Percentiles rank a stretch among this genome's conserved stretches.
Conservation (phyloP, 1,140 invertebrate genomes). For the Dendrolimus kikuchii region DNA sequence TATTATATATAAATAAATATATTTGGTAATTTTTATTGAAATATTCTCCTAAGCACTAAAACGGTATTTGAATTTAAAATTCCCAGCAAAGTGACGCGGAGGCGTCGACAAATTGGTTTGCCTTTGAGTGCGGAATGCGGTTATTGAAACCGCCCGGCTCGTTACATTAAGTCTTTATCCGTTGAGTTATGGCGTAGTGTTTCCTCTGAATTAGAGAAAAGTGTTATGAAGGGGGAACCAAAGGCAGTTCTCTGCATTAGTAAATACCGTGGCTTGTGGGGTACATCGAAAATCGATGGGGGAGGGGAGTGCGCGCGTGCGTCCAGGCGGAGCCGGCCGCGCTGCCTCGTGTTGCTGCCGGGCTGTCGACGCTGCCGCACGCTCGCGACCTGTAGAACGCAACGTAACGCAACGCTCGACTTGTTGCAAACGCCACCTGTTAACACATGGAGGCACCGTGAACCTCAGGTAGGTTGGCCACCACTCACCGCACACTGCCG, state of each 20-base stretch:
- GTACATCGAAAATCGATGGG: slow-evolving; percentile 60
- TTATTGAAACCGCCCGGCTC: too few species aligned
- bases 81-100: too few species aligned
- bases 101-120: too few species aligned
- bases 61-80: too few species aligned
- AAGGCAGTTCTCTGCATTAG: slow-evolving; percentile 55
- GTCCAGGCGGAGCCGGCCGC: slow-evolving; percentile 29
- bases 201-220: slow-evolving; percentile 36
- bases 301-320: slow-evolving; percentile 44
- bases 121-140: too few species aligned
- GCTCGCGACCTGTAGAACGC: slow-evolving; percentile 46
- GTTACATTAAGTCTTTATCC: slow-evolving; percentile 5
- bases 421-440: slow-evolving; percentile 65
- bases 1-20: too few species aligned
- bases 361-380: slow-evolving; percentile 47
- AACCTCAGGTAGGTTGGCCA: slow-evolving; percentile 48
- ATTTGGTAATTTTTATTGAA: too few species aligned
- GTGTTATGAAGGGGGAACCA: slow-evolving; percentile 40
- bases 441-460: slow-evolving; percentile 59
- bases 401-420: slow-evolving; percentile 37
- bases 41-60: too few species aligned
- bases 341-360: slow-evolving; percentile 45
- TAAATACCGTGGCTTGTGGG: slow-evolving; percentile 54
- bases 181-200: slow-evolving; percentile 14
- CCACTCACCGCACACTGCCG: slow-evolving; percentile 1